Evolutionary conservation across 2,797 vertebrate genomes (phyloP).

Genomic region (Merluccius polli): DNA sequence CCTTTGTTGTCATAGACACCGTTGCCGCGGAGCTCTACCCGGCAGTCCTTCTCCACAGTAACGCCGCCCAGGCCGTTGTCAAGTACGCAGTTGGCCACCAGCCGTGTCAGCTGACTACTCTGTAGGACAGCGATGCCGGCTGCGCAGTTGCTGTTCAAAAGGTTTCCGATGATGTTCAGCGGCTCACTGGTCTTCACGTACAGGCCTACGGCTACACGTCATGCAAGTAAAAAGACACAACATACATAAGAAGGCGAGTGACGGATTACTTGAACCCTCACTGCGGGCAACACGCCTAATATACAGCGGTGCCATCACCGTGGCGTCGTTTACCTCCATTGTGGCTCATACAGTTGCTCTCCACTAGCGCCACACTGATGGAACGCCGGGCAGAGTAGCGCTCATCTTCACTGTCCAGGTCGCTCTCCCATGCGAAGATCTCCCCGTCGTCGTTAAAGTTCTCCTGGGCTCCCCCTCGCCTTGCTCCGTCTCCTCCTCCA

Average conservation of each 20-base stretch:
- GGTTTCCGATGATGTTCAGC: conserved; percentile 80
- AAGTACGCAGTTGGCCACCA: conserved; percentile 84
- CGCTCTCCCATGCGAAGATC: conserved; percentile 81
- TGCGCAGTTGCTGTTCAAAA: conserved; percentile 78
- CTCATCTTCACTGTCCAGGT: conserved; percentile 85
- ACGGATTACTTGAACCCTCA: neutral
- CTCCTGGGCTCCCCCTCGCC: conserved; percentile 73
- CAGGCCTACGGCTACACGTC: conserved; percentile 78
- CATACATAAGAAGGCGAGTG: neutral
- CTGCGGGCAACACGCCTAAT: neutral
- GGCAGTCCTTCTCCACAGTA: conserved; percentile 79
- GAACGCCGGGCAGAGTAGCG: conserved; percentile 70
- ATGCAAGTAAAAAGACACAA: neutral
- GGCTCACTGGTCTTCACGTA: conserved; percentile 87
- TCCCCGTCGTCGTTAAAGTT: conserved; percentile 88
- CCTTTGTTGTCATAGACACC: conserved; percentile 86
- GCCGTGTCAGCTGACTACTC: conserved; percentile 81
- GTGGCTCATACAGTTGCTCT: conserved; percentile 84
- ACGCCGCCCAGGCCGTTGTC: conserved; percentile 80
- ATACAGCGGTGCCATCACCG: neutral
- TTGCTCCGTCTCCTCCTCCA: conserved; percentile 55
- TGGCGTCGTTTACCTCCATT: conserved; percentile 58
- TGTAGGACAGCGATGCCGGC: conserved; percentile 81
- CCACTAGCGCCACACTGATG: conserved; percentile 81
- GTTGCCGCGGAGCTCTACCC: conserved; percentile 85